Base-by-base conservation (phyloP, 1,140 invertebrate species). In the Drosophila suzukii region DNA sequence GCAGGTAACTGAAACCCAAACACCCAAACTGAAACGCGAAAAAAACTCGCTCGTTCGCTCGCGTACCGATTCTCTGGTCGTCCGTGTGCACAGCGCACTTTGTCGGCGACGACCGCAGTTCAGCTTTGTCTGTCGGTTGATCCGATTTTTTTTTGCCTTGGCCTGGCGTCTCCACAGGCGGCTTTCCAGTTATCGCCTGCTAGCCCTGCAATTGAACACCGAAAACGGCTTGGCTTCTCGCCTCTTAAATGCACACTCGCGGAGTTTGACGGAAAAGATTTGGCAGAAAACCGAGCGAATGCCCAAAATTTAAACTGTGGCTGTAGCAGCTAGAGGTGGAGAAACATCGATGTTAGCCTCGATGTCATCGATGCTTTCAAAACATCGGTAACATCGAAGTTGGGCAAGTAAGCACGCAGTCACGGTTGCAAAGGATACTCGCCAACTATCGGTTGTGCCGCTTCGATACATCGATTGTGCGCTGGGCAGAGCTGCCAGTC, bases 1-100 rank as follows among this genome's bases (percentile, higher is more conserved):
- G 70, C 84, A 90, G 85, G 80, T 88, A 88, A 81, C 76, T 73
- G 68, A 89, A 82, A 83, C 59, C 66, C 61, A 88, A 82, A 88
- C 83, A 83, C 62, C 66, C 61, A 88, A 82, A 88, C 83, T 80
- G 75, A 83, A 79, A 88, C 77, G 84, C 84, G 84, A 80, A 89
- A 83, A 88, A 86, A 78, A 72, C 47, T 66, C 47, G 49, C 80
- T 80, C 83, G 76, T 73, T 66, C 47, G 49, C 80, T 80, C 83
- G 76, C 77, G 77, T 89, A 84, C 74, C 74, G 81, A 84, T 71
- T 88, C 74, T 76, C 74, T 76, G 66, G 61, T 66, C 59, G 38
- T 54, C 59, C 57, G 63, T 70, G 65, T 66, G 68, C 44, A 81
- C 77, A 90, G 77, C 36, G 70, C 85, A 89, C 84, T 89, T 89